These are phyloP conservation scores for Geococcyx californianus DNA, from an alignment of 2,113 vertebrate genomes.

Conservation along the genomic window DNA sequence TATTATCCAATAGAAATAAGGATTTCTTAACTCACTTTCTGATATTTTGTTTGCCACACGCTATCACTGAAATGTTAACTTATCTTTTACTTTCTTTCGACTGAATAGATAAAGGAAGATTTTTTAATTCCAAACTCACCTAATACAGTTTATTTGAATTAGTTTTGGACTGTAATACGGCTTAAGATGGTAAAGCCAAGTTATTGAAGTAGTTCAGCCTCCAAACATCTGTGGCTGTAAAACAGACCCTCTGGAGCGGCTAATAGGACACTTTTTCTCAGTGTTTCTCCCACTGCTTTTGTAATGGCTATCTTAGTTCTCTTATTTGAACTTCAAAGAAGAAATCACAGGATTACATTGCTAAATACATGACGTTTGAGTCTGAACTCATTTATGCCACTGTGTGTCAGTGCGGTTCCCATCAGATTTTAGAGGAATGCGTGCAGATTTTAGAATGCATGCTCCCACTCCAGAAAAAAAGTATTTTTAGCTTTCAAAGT, in stretches of 20 bases:
- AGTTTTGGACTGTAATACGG: neutral
- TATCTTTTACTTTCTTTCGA: neutral
- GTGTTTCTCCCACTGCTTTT: neutral
- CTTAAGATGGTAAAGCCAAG: conserved; percentile 20
- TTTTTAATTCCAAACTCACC: conserved; percentile 1
- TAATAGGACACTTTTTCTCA: neutral
- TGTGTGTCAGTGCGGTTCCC: neutral
- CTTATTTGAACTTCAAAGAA: neutral
- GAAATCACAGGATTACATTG: neutral
- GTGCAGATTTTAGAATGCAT: neutral
- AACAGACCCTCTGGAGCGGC: neutral
- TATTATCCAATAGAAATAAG: neutral
- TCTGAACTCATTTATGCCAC: neutral
- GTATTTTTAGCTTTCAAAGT: neutral
- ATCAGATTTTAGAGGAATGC: neutral
- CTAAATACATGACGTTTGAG: neutral
- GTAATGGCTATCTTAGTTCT: neutral
- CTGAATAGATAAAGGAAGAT: neutral
- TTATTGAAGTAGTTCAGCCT: conserved; percentile 2
- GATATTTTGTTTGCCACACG: neutral
- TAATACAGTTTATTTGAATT: conserved; percentile 35
- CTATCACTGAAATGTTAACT: neutral
- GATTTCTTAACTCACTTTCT: neutral
- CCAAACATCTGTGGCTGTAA: conserved; percentile 11
- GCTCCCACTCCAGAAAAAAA: neutral